Evolutionary conservation across 2,888 invertebrate species (phyloP).

Genomic region (Sesia apiformis): DNA sequence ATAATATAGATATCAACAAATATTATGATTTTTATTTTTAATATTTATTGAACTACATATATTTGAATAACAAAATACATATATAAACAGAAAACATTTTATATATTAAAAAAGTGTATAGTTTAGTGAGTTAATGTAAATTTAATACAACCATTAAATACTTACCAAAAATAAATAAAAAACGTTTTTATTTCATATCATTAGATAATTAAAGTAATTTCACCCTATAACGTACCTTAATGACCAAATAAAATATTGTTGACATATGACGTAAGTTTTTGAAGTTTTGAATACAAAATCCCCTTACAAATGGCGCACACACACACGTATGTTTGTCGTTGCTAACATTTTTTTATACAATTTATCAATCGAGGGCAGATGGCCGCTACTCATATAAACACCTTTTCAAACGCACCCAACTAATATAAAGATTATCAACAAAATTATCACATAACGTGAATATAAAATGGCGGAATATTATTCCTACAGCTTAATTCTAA

Average conservation of each 20-base stretch:
- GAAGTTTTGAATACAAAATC: neutral
- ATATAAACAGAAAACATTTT: too few species aligned
- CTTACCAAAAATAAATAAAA: too few species aligned
- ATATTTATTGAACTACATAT: neutral
- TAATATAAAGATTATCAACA: conserved; percentile 45
- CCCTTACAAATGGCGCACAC: conserved; percentile 13
- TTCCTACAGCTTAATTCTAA: too few species aligned
- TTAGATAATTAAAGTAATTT: too few species aligned
- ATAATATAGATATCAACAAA: neutral
- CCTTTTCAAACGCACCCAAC: conserved; percentile 60
- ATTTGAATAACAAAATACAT: neutral
- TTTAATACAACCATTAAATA: too few species aligned
- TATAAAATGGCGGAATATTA: conserved; percentile 39
- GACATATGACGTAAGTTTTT: neutral
- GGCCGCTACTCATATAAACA: conserved; percentile 59
- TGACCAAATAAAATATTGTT: neutral
- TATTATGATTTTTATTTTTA: neutral
- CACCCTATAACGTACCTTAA: neutral
- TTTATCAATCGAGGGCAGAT: conserved; percentile 70
- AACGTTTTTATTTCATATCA: too few species aligned
- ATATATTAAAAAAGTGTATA: too few species aligned
- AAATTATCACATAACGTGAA: conserved; percentile 48
- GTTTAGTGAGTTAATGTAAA: too few species aligned
- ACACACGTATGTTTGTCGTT: conserved; percentile 23
- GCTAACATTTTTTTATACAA: conserved; percentile 60